Base-by-base conservation (phyloP, 2,113 vertebrate species). In the Uropsilus gracilis region DNA sequence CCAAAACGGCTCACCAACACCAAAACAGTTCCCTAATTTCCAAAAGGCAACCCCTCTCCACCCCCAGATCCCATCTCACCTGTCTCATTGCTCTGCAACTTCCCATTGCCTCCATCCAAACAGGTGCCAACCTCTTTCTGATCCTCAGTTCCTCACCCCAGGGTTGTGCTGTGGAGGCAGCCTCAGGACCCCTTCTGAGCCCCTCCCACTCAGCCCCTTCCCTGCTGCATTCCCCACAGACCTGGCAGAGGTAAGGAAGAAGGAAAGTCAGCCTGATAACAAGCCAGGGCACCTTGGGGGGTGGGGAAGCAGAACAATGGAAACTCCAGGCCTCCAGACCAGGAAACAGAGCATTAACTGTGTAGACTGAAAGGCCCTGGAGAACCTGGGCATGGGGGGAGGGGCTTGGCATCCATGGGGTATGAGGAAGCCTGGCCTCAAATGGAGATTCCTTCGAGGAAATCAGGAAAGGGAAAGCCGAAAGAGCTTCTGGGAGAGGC, bases 41-140 rank as follows among this genome's bases (percentile, higher is more conserved):
- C 92, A 86, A 48, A 71, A 12, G 86, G 86, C 81, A 90, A 90
- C 44, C 76, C 55, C 37, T 71, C 69, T 57, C 76, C 55, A 14
- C 17, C n/a, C 64, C 32, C 75, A 87, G 16, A 68, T 8, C 22
- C 34, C 48, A 90, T 24, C 95, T 95, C 95, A 96, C 90, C 97
- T 94, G 96, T 53, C 87, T 81, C 91, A 78, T 71, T 78, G 93
- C 78, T 96, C 73, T 93, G 80, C 34, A 46, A 91, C 86, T 81
- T 93, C 66, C 72, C 76, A 82, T 48, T 72, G 93, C 93, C 77
- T 97, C 89, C 97, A 85, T 92, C 89, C 91, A 88, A 63, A 86
- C 17, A 85, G 78, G 18, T 18, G 44, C 72, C 83, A 92, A 90
- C n/a, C 37, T 94, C 66, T 94, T 57, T 90, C 63, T 85, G 76